Base-by-base conservation (phyloP, 1,140 invertebrate species). In the Pararge aegeria region DNA sequence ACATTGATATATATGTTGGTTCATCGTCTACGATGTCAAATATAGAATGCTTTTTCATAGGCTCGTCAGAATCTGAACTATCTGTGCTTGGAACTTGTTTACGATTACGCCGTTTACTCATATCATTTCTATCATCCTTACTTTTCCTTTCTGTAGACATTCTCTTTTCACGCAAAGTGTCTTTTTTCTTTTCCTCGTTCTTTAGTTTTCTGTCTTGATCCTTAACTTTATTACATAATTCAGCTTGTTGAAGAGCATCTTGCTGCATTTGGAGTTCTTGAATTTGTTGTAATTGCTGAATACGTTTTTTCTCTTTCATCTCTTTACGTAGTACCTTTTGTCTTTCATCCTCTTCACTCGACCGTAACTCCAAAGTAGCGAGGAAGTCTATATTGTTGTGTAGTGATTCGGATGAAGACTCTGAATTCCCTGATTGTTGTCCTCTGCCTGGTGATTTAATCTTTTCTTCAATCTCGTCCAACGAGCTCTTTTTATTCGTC, bases 1-100 rank as follows among this genome's bases (percentile, higher is more conserved):
- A 99, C 98, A 99, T 99, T 27, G 97, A 98, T 59, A 98, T 97
- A 78, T 98, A 98, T 10, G 94, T 94, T 2, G 96, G 96, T 62
- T 95, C 96, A 72, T 97, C 96, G 73, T 97, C 95, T 18, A 96
- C 93, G 59, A 97, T 96, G 78, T 97, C 96, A 85, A 97, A 97
- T 67, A 97, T 97, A n/a, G 96, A 97, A 90, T 96, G 95, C 86
- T 96, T 96, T 79, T 97, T 94, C 42, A 46, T 46, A 20, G 93
- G 93, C 78, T 95, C 95, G 70, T 95, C 95, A 29, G 94, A 94
- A 72, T 93, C 92, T 10, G 91, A 91, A 56, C 91, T 93, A 51
- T 93, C 92, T 19, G 91, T 92, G 66, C 90, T 92, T 52, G 92
- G 91, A 29, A 83, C 86, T 21, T 81, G 79, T 80, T 91, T 92